Base-by-base conservation (phyloP, 2,797 vertebrate species). In the Phataginus tricuspis region DNA sequence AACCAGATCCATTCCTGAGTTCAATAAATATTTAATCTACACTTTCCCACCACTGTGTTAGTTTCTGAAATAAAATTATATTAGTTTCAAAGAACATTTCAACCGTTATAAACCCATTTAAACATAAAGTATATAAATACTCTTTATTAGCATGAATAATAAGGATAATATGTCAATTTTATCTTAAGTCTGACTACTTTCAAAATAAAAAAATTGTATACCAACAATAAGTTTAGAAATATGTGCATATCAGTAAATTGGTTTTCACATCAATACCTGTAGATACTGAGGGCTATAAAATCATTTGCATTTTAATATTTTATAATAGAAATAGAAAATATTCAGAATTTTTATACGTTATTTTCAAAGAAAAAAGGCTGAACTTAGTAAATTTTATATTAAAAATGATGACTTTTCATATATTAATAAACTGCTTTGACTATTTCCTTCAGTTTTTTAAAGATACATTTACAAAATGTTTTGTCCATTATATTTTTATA, bases 101-200 rank as follows among this genome's bases (percentile, higher is more conserved):
- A 78, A 72, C 66, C 4, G 37, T 61, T 79, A 34, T 34, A 63
- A 45, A 3, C 39, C 1, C 14, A 63, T 49, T 90, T 79, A 61
- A 68, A 94, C 6, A 64, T 23, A 72, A 86, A 51, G 79, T 95
- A 86, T 79, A 90, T 93, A 31, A 71, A 91, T 72, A 86, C 4
- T 90, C 68, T 23, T 64, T 61, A 34, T 72, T 82, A 88, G 10
- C 7, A 55, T 92, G 16, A 1, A 53, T 2, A 74, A 27, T 90
- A 51, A 68, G 9, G 8, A 91, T 0, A 57, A n/a, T 37, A 85
- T 86, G 78, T 23, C 5, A 49, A 80, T 53, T 93, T 91, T 51
- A 96, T 37, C 25, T 69, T 79, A 68, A 64, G 2, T 71, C 15
- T 77, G 16, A 84, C 8, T 68, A 34, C 2, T 79, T 94, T 16